phyloP scores from a whole-genome alignment of 2,113 vertebrate species.

The Corydoras maculifer region DNA sequence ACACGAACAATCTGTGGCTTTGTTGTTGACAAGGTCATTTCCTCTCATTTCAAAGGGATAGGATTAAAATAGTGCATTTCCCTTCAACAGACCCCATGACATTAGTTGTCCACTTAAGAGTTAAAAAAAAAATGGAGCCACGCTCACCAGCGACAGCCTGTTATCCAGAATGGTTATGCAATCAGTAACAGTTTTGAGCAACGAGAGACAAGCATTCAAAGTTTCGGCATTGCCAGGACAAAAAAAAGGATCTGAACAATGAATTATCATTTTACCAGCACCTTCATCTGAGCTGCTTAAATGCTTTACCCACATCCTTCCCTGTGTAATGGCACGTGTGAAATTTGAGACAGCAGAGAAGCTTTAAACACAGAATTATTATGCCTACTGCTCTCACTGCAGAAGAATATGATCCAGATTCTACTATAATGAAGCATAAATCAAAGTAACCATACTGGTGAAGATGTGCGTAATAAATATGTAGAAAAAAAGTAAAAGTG shows the following conservation, averaged over 20 bases:
- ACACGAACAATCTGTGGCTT: neutral
- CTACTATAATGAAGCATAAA: neutral
- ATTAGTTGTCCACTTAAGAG: neutral
- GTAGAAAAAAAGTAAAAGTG: too few species aligned
- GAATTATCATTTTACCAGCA: neutral
- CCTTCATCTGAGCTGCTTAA: neutral
- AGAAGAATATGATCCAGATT: neutral
- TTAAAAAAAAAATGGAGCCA: neutral
- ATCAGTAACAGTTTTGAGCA: neutral
- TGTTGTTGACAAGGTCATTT: neutral
- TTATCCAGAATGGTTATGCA: neutral
- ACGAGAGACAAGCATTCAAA: neutral
- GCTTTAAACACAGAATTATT: neutral
- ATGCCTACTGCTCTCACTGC: neutral
- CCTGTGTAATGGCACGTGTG: constrained; percentile 5
- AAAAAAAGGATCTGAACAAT: too few species aligned
- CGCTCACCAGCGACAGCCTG: neutral
- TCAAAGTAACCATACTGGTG: too few species aligned
- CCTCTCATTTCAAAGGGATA: neutral
- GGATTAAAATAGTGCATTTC: neutral
- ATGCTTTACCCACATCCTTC: neutral
- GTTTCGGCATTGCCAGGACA: neutral
- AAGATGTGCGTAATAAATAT: too few species aligned
- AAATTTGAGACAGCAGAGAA: constrained; percentile 16
- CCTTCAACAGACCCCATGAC: constrained; percentile 5